Conservation (phyloP, 2,113 vertebrate species). For the Nesogale talazaci region DNA sequence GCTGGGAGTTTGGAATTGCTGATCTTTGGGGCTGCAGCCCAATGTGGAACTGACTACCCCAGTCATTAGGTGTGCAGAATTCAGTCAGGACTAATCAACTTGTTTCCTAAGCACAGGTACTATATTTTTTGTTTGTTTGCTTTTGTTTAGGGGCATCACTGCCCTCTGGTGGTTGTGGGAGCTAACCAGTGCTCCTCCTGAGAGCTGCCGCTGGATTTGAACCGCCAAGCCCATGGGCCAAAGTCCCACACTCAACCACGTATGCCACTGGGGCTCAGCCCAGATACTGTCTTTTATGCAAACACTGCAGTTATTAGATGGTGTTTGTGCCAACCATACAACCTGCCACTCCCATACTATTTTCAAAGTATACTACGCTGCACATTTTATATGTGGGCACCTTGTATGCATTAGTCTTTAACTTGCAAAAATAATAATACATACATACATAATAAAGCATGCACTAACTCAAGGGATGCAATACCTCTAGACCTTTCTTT, state of each 20-base stretch:
- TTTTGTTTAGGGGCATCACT: no score
- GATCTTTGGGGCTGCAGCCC: no score
- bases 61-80: slow-evolving; percentile 5
- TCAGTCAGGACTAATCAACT: not conserved
- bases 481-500: not conserved
- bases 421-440: not conserved
- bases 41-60: no score
- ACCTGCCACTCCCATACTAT: not conserved
- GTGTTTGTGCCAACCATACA: not conserved
- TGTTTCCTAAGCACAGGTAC: not conserved
- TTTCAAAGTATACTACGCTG: not conserved
- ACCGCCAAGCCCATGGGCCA: no score
- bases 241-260: no score
- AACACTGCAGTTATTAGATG: not conserved
- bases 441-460: not conserved
- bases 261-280: no score
- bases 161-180: no score
- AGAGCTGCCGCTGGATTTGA: no score
- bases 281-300: not conserved
- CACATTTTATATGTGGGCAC: not conserved
- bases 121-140: not conserved
- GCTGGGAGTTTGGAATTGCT: no score
- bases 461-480: not conserved
- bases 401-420: not conserved
- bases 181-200: no score